Percentiles rank a stretch among this genome's conserved stretches.
Evolutionary conservation across 2,797 vertebrate genomes (phyloP).

Genomic region (Cossypha polioptera): DNA sequence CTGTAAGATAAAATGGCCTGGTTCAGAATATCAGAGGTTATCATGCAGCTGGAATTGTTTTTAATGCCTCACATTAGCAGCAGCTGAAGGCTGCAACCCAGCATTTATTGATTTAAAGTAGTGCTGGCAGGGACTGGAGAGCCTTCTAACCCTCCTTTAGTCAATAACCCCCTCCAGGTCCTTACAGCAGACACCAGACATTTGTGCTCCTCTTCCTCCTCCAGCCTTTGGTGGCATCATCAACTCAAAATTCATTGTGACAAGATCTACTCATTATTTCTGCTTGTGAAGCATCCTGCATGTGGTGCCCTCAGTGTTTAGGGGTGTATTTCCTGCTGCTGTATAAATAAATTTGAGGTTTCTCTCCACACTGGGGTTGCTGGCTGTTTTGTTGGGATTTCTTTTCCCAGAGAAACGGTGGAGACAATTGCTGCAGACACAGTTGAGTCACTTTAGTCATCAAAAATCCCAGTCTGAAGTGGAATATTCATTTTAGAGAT

Average conservation of each 20-base stretch:
- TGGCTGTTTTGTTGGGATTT: not conserved
- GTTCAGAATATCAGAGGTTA: conserved; percentile 4
- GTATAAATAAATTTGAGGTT: not conserved
- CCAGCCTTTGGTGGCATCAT: not conserved
- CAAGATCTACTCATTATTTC: not conserved
- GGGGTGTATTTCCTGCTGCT: not conserved
- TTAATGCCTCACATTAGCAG: not conserved
- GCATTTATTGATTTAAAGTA: not conserved
- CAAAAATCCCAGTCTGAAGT: not conserved
- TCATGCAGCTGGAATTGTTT: not conserved
- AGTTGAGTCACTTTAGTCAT: not conserved
- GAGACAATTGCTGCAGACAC: not conserved
- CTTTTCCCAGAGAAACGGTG: not conserved
- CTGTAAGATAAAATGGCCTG: not conserved
- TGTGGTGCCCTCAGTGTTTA: accelerated
- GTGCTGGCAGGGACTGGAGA: not conserved
- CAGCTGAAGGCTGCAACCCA: not conserved
- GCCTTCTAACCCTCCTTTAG: not conserved
- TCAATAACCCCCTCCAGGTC: not conserved
- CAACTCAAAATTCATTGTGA: not conserved
- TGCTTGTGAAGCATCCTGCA: not conserved
- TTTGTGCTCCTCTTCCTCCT: not conserved
- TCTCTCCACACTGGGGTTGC: not conserved
- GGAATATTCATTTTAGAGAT: not conserved
- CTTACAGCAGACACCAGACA: not conserved